Conservation (phyloP, 2,888 invertebrate species). For the Gandaritis pyraliata region DNA sequence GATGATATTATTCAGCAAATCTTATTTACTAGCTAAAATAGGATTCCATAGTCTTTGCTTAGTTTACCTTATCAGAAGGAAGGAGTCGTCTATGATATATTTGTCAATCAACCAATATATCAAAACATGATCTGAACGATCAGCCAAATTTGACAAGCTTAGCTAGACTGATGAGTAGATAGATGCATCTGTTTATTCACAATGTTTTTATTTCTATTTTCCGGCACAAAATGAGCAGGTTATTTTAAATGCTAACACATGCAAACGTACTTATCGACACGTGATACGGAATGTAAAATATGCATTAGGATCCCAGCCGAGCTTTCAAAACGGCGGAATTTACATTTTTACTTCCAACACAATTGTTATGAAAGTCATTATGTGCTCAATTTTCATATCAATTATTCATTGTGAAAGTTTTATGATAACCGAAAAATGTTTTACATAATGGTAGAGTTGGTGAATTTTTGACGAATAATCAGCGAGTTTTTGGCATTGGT, state of each 20-base stretch:
- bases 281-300: conserved; percentile 42
- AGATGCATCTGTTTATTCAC: too few relatives aligned
- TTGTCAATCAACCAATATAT: too few relatives aligned
- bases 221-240: conserved; percentile 9
- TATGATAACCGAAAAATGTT: neutral
- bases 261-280: conserved; percentile 41
- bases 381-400: conserved; percentile 12
- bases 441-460: neutral
- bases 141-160: too few relatives aligned
- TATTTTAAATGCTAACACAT: conserved; percentile 37
- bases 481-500: too few relatives aligned
- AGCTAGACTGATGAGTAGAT: too few relatives aligned
- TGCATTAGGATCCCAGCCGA: conserved; percentile 37
- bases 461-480: too few relatives aligned
- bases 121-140: too few relatives aligned
- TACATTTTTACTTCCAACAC: conserved; percentile 30
- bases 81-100: too few relatives aligned
- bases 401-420: conserved; percentile 26
- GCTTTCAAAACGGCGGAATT: conserved; percentile 33
- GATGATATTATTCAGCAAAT: too few relatives aligned
- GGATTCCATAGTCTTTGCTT: too few relatives aligned
- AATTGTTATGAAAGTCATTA: conserved; percentile 31
- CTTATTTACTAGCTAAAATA: too few relatives aligned
- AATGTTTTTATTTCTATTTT: conserved; percentile 1
- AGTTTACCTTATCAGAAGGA: too few relatives aligned